Evolutionary conservation across 1,140 invertebrate species (phyloP).

Genomic region (Drosophila arizonae): DNA sequence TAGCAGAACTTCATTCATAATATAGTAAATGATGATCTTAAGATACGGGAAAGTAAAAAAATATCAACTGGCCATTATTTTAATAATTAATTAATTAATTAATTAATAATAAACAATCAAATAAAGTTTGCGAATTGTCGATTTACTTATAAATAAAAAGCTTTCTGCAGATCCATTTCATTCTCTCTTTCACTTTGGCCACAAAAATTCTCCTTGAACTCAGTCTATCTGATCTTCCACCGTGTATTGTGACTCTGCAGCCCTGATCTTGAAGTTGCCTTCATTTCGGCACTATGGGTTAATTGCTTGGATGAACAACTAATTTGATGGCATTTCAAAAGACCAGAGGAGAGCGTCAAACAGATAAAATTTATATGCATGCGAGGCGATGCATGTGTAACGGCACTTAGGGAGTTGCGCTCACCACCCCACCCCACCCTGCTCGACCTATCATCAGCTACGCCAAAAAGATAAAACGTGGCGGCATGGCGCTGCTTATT

Average conservation of each 20-base stretch:
- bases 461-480: constrained; percentile 66
- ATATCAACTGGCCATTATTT: no score
- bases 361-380: constrained; percentile 72
- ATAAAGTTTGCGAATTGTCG: no score
- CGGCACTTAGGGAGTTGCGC: constrained; percentile 60
- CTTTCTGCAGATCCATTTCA: no score
- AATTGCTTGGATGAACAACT: constrained; percentile 81
- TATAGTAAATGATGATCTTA: no score
- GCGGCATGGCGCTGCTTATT: constrained; percentile 34
- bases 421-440: background rate
- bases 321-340: constrained; percentile 78
- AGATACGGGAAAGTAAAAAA: no score
- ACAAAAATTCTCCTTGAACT: no score
- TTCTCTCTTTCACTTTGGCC: no score
- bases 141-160: no score
- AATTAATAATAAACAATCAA: no score
- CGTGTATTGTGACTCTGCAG: constrained; percentile 2
- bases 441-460: constrained; percentile 8
- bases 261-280: constrained; percentile 36
- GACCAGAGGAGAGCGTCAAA: constrained; percentile 62
- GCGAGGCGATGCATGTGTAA: constrained; percentile 70
- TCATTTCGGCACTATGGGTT: constrained; percentile 43
- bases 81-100: no score
- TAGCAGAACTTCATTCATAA: no score
- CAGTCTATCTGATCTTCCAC: no score